Evolutionary conservation across 2,797 vertebrate species (phyloP), one percentile per base, ranked within the genome.

Genomic region (Astyanax mexicanus): DNA sequence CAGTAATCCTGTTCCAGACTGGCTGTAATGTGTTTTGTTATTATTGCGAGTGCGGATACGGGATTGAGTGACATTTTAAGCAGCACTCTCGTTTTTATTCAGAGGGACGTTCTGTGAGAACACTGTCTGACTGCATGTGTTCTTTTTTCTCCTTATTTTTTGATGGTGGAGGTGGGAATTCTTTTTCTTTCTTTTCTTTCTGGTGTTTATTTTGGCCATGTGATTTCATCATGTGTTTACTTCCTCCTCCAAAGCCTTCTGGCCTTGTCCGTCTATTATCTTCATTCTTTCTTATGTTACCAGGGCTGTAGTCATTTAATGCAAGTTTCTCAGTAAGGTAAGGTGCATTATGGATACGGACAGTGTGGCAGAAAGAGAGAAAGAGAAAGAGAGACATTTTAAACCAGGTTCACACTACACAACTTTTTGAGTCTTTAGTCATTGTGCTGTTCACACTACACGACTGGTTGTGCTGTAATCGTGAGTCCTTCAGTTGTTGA

Each of bases 221-320:
- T 65, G 51, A 66, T 52, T 75, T 44, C 10, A 27, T 55, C 38
- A 62, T 52, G 67, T 71, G 54, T 78, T 77, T 65, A 49, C 51
- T 66, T 68, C 61, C 73, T 38, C 61, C 68, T n/a, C 29, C 29
- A n/a, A 23, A 54, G 71, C 68, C 57, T 45, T 54, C 60, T 12
- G 29, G 40, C 35, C 69, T 40, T 32, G 21, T 55, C 70, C 29
- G 29, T 44, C 70, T 70, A 51, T 68, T 25, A 38, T 40, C 15
- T 69, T 52, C 32, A 52, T 79, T 78, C 69, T 82, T 69, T 75
- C 75, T 75, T 80, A 72, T 77, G 76, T 75, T 82, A 82, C 66
- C 57, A 71, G 82, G 80, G 80, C 81, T 77, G 67, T 81, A 80
- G 85, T 84, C 84, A 85, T 84, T 84, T 88, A 71, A 83, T 57